phyloP scores from a whole-genome alignment of 2,113 vertebrate species.

The Arothron firmamentum region DNA sequence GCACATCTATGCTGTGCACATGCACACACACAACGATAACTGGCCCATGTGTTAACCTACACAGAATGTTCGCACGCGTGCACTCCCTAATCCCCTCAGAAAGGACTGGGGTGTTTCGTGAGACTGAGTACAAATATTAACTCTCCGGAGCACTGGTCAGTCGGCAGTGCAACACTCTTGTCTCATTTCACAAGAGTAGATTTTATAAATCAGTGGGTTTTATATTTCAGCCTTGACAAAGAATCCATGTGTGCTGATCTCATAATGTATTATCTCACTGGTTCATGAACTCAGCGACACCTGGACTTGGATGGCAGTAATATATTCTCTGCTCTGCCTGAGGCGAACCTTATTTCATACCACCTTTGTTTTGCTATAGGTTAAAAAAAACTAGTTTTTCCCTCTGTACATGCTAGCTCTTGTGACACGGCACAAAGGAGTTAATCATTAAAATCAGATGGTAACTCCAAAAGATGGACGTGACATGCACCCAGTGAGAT shows the following conservation, averaged over 20 bases:
- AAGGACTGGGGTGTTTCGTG: too few species aligned
- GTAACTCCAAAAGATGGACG: constrained; percentile 10
- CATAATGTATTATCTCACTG: constrained; percentile 7
- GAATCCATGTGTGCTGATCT: not conserved
- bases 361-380: constrained; percentile 22
- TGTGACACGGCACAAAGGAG: constrained; percentile 22
- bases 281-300: constrained; percentile 23
- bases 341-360: constrained; percentile 19
- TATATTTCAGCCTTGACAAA: constrained; percentile 1
- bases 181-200: not conserved
- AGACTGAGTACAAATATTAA: not conserved
- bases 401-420: constrained; percentile 43
- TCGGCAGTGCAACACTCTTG: too few species aligned
- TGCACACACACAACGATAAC: not conserved
- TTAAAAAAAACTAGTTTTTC: constrained; percentile 28
- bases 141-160: constrained; percentile 11
- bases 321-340: constrained; percentile 20
- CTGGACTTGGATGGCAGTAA: constrained; percentile 22
- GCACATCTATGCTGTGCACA: constrained; percentile 10
- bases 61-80: not conserved
- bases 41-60: not conserved
- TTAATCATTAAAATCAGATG: constrained; percentile 45
- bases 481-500: constrained; percentile 18
- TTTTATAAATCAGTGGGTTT: constrained; percentile 10
- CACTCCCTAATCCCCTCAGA: constrained; percentile 3